Evolutionary conservation across 2,888 invertebrate genomes (phyloP).

Genomic region (Cryptus viduatorius): DNA sequence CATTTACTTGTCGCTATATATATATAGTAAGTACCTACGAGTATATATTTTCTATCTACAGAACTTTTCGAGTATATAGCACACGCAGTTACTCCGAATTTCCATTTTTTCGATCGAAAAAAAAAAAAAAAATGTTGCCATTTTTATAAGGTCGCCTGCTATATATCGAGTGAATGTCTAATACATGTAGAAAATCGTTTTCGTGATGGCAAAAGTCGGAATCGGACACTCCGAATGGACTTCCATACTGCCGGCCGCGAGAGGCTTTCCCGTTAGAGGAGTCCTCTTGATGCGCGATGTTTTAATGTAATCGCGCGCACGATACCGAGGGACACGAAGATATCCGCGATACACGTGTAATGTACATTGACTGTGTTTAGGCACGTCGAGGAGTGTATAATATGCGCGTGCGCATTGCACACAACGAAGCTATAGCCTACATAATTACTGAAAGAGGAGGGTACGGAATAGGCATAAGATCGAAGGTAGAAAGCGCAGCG

Average conservation of each 20-base stretch:
- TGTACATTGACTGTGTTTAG: constrained; percentile 19
- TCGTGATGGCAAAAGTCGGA: constrained; percentile 47
- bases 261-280: constrained; percentile 64
- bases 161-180: constrained; percentile 33
- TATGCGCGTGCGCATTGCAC: constrained; percentile 65
- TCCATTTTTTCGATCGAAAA: neutral
- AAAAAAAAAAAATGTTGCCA: constrained; percentile 1
- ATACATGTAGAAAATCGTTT: constrained; percentile 49
- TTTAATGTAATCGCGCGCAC: constrained; percentile 54
- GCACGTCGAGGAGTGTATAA: constrained; percentile 62
- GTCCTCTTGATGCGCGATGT: constrained; percentile 37
- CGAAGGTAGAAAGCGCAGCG: constrained; percentile 83
- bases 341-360: constrained; percentile 16
- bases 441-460: constrained; percentile 78
- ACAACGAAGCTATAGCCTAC: constrained; percentile 68
- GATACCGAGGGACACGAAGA: constrained; percentile 41
- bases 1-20: constrained; percentile 24
- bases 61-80: neutral
- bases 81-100: constrained; percentile 2
- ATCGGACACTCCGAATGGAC: constrained; percentile 46
- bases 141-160: constrained; percentile 46
- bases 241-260: constrained; percentile 2
- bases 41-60: neutral
- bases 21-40: neutral
- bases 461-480: constrained; percentile 72